These are phyloP conservation scores for Bos taurus DNA, from an alignment of 2,113 vertebrate species.

Conservation along the genomic window DNA sequence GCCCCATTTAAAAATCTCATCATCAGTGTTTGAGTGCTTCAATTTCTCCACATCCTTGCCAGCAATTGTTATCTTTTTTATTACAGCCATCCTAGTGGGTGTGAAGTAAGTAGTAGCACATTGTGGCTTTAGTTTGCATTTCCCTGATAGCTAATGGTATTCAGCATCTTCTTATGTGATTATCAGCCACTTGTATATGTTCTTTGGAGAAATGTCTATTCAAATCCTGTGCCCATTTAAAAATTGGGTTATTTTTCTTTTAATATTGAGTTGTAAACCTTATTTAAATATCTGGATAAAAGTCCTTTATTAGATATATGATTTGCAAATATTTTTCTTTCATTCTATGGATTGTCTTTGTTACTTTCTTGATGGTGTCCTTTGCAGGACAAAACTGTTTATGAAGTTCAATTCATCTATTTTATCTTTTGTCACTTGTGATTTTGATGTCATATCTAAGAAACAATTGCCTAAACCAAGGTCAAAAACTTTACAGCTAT, in stretches of 20 bases:
- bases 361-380: not conserved
- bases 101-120: constrained; percentile 1
- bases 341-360: not conserved
- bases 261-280: not conserved
- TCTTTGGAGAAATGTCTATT: not conserved
- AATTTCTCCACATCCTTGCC: not conserved
- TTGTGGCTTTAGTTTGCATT: not conserved
- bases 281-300: not conserved
- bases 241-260: not conserved
- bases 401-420: not conserved
- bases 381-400: not conserved
- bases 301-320: not conserved
- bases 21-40: not conserved
- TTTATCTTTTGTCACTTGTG: constrained; percentile 1
- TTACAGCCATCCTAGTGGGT: not conserved
- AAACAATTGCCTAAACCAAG: not conserved
- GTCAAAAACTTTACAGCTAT: not conserved
- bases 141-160: not conserved
- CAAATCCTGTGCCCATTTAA: not conserved
- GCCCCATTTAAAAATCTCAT: not conserved
- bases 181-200: not conserved
- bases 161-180: not conserved
- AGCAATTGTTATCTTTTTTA: not conserved
- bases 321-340: not conserved
- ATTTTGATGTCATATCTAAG: not conserved